Percentiles rank a stretch among this genome's conserved stretches.
phyloP scores from a whole-genome alignment of 2,888 invertebrate species.

The Calliopum simillimum region DNA sequence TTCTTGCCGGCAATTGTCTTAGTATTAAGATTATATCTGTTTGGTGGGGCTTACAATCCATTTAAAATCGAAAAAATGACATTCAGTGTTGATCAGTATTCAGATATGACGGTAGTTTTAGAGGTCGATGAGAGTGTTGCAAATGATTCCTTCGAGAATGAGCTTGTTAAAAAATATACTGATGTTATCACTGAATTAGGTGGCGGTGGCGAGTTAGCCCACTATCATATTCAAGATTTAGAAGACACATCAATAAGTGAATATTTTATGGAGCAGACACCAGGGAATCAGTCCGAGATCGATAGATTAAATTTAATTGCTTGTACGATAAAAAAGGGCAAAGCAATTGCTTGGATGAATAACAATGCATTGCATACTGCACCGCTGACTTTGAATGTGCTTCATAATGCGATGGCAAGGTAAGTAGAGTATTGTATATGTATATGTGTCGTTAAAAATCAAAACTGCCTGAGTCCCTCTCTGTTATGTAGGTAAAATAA shows the following conservation, averaged over 20 bases:
- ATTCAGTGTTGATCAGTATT: conserved; percentile 29
- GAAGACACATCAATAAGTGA: conserved; percentile 34
- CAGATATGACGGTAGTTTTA: conserved; percentile 31
- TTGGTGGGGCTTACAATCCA: conserved; percentile 63
- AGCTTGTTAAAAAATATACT: too few species aligned
- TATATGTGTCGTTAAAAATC: conserved; percentile 59
- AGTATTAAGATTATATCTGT: conserved; percentile 72
- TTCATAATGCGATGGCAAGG: conserved; percentile 73
- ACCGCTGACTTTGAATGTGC: conserved; percentile 72
- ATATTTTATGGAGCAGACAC: conserved; percentile 44
- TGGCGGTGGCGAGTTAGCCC: conserved; percentile 11
- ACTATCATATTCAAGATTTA: conserved; percentile 11
- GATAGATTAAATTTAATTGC: conserved; percentile 70
- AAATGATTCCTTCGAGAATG: conserved; percentile 21
- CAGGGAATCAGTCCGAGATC: conserved; percentile 55
- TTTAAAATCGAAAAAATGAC: conserved; percentile 68
- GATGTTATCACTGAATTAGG: too few species aligned
- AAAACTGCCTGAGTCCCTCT: too few species aligned
- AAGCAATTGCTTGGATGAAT: conserved; percentile 77
- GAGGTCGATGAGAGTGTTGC: conserved; percentile 16
- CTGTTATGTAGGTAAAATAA: too few species aligned
- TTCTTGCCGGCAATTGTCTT: conserved; percentile 75
- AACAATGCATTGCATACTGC: conserved; percentile 81
- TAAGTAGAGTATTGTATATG: conserved; percentile 12
- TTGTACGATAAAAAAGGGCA: conserved; percentile 65